phyloP scores from a whole-genome alignment of 2,113 vertebrate genomes.

The Elanoides forficatus region DNA sequence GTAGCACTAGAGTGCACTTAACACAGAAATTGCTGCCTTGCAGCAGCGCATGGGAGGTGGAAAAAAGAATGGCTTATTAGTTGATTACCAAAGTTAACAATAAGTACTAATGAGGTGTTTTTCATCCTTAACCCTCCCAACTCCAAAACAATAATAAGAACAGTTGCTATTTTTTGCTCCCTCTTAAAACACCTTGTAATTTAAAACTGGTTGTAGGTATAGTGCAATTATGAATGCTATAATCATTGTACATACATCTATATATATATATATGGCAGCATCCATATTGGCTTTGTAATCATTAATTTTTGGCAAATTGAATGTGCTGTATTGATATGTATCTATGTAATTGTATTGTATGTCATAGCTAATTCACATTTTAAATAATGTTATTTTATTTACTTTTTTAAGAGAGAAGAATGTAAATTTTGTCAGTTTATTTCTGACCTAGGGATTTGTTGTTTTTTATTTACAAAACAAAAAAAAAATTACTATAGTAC shows the following conservation, averaged over 20 bases:
- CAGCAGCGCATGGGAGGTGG: conserved; percentile 33
- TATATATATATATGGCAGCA: conserved; percentile 80
- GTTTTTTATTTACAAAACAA: conserved; percentile 79
- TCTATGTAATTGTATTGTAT: conserved; percentile 93
- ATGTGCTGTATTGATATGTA: conserved; percentile 95
- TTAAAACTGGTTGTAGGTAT: conserved; percentile 84
- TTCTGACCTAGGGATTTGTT: conserved; percentile 80
- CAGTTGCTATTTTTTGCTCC: conserved; percentile 64
- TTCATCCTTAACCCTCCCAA: conserved; percentile 51
- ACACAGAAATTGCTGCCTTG: conserved; percentile 5
- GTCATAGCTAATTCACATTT: conserved; percentile 91
- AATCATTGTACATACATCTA: conserved; percentile 90
- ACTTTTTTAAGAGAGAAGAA: conserved; percentile 88
- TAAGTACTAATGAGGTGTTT: conserved; percentile 64
- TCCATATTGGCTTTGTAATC: conserved; percentile 94
- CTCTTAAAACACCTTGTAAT: conserved; percentile 83
- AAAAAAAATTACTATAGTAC: conserved; percentile 70
- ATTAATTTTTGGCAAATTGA: conserved; percentile 91
- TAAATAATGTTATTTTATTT: conserved; percentile 90
- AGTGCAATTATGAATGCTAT: conserved; percentile 93
- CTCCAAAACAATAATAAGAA: conserved; percentile 18
- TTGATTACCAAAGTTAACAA: conserved; percentile 75
- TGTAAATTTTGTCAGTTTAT: conserved; percentile 86
- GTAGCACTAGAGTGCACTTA: conserved; percentile 43
- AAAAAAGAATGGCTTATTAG: conserved; percentile 26